These are phyloP conservation scores for Cherax quadricarinatus DNA, from an alignment of 1,140 invertebrate species.

Conservation along the genomic window DNA sequence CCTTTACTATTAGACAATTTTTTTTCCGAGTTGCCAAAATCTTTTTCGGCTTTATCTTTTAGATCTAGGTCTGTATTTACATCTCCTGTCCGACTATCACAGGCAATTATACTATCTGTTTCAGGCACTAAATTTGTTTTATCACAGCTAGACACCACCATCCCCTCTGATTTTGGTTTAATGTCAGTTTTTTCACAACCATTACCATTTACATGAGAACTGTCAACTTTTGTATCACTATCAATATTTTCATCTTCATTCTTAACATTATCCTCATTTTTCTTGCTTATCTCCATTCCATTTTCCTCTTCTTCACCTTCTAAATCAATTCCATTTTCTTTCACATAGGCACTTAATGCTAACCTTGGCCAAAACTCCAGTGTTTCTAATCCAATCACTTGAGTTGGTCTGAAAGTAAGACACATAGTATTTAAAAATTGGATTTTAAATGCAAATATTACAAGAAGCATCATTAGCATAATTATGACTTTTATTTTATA, in stretches of 20 bases:
- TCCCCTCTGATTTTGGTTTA: slow-evolving; percentile 3
- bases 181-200: slow-evolving; percentile 16
- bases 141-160: slow-evolving; percentile 51
- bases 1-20: slow-evolving; percentile 7
- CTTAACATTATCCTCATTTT: slow-evolving; percentile 37
- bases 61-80: slow-evolving; percentile 15
- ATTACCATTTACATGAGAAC: slow-evolving; percentile 49
- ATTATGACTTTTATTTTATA: too few species aligned
- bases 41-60: slow-evolving; percentile 4
- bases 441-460: not conserved
- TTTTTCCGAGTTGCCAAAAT: slow-evolving; percentile 4
- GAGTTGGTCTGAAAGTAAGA: slow-evolving; percentile 55
- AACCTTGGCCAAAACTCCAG: slow-evolving; percentile 63
- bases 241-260: not conserved
- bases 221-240: slow-evolving; percentile 33
- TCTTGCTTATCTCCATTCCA: slow-evolving; percentile 30
- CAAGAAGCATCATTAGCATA: not conserved
- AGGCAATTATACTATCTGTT: slow-evolving; percentile 45
- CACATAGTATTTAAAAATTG: not conserved
- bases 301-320: slow-evolving; percentile 43
- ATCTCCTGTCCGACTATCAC: slow-evolving; percentile 52
- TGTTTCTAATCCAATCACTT: slow-evolving; percentile 49
- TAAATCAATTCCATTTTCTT: slow-evolving; percentile 62
- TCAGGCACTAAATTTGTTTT: slow-evolving; percentile 58
- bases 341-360: slow-evolving; percentile 65